phyloP scores from a whole-genome alignment of 2,113 vertebrate genomes.

The Carassius carassius region DNA sequence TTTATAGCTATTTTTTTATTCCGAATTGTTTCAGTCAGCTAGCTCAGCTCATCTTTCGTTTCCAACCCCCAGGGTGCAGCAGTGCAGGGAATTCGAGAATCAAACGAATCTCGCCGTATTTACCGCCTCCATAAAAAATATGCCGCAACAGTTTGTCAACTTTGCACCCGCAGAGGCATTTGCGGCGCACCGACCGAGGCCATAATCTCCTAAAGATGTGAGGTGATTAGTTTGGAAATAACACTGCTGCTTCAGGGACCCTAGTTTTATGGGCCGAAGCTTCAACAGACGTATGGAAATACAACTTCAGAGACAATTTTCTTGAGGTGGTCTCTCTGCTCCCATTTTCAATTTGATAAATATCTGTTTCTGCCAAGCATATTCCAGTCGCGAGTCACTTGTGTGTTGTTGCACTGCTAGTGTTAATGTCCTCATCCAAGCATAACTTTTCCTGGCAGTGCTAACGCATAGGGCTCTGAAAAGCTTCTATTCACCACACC shows the following conservation, averaged over 20 bases:
- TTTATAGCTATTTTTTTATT: conserved; percentile 63
- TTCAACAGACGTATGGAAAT: conserved; percentile 24
- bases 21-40: conserved; percentile 41
- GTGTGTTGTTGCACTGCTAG: conserved; percentile 9
- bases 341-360: conserved; percentile 33
- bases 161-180: conserved; percentile 63
- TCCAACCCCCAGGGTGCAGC: conserved; percentile 59
- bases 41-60: conserved; percentile 67
- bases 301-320: conserved; percentile 35
- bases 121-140: conserved; percentile 65
- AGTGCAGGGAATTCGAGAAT: conserved; percentile 59
- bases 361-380: conserved; percentile 17
- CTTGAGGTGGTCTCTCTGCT: conserved; percentile 41
- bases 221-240: conserved; percentile 47
- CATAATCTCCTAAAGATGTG: conserved; percentile 50
- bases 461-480: background rate
- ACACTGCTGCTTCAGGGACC: conserved; percentile 37
- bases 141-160: conserved; percentile 69
- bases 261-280: conserved; percentile 24
- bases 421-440: background rate
- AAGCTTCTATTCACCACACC: background rate
- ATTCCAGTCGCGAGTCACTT: background rate
- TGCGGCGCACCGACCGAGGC: conserved; percentile 9
- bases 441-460: background rate
- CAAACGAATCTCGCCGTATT: conserved; percentile 59